phyloP scores from a whole-genome alignment of 1,140 invertebrate species.

The Hyposmocoma kahamanoa region DNA sequence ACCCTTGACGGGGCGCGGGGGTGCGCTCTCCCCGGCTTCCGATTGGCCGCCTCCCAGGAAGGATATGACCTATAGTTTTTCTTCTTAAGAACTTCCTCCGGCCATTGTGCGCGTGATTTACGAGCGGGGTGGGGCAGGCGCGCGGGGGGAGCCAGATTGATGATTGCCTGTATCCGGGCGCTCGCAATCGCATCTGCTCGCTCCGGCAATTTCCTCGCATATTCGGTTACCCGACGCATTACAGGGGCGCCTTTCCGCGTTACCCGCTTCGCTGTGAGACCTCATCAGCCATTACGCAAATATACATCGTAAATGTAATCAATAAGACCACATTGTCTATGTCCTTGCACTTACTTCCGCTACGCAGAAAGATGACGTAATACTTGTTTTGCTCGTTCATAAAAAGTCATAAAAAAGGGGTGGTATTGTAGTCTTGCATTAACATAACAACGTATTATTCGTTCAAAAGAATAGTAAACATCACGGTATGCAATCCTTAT shows the following conservation, averaged over 20 bases:
- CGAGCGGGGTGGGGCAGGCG: slow-evolving; percentile 29
- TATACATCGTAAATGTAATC: too few species aligned
- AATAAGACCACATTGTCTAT: too few species aligned
- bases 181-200: slow-evolving; percentile 37
- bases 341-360: too few species aligned
- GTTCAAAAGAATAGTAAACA: too few species aligned
- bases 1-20: slow-evolving; percentile 14
- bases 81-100: slow-evolving; percentile 68
- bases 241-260: slow-evolving; percentile 54
- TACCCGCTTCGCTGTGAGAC: too few species aligned
- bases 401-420: too few species aligned
- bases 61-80: slow-evolving; percentile 72
- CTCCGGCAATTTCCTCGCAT: slow-evolving; percentile 48
- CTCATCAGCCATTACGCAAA: too few species aligned
- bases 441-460: too few species aligned
- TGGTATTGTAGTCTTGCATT: too few species aligned
- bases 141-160: slow-evolving; percentile 34
- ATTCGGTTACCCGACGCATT: slow-evolving; percentile 65
- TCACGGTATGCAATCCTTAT: too few species aligned
- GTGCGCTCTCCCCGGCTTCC: slow-evolving; percentile 25
- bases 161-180: slow-evolving; percentile 46
- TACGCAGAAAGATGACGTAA: too few species aligned
- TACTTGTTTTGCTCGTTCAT: too few species aligned
- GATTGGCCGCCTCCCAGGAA: slow-evolving; percentile 66
- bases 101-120: slow-evolving; percentile 69